Percentiles rank a stretch among this genome's conserved stretches.
Conservation (phyloP, 2,797 vertebrate genomes). For the Manis pentadactyla region DNA sequence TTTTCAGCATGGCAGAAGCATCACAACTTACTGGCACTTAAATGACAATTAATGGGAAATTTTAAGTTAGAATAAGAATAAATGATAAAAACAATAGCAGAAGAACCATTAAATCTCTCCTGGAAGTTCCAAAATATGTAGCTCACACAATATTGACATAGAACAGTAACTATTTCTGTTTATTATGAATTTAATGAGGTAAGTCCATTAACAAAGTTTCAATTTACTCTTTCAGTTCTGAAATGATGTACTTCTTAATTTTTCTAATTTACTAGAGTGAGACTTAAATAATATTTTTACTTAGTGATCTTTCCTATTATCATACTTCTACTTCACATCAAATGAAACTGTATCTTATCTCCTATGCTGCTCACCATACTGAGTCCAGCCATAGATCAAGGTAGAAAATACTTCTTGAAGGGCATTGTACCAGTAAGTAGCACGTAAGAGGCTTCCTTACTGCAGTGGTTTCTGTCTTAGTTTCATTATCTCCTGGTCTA, state of each 20-base stretch:
- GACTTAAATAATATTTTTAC: slow-evolving; percentile 12
- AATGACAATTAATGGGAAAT: not conserved
- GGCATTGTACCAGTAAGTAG: not conserved
- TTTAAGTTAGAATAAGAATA: slow-evolving; percentile 21
- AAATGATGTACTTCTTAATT: not conserved
- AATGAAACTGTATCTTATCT: not conserved
- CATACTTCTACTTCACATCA: not conserved
- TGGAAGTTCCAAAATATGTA: not conserved
- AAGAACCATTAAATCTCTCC: not conserved
- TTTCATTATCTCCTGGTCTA: not conserved
- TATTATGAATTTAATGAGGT: not conserved
- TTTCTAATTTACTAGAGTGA: slow-evolving; percentile 9
- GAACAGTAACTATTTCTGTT: not conserved
- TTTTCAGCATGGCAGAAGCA: not conserved
- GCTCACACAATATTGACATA: not conserved
- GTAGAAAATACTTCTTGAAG: not conserved
- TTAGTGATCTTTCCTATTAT: not conserved
- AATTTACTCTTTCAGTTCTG: not conserved
- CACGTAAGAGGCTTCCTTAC: not conserved
- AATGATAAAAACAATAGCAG: not conserved
- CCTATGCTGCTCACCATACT: not conserved
- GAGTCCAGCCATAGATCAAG: not conserved
- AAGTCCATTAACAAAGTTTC: not conserved
- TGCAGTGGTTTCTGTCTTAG: not conserved
- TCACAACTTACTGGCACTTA: not conserved